Percentiles rank a stretch among this genome's conserved stretches.
phyloP scores from a whole-genome alignment of 2,797 vertebrate genomes.

The Microchirus variegatus region DNA sequence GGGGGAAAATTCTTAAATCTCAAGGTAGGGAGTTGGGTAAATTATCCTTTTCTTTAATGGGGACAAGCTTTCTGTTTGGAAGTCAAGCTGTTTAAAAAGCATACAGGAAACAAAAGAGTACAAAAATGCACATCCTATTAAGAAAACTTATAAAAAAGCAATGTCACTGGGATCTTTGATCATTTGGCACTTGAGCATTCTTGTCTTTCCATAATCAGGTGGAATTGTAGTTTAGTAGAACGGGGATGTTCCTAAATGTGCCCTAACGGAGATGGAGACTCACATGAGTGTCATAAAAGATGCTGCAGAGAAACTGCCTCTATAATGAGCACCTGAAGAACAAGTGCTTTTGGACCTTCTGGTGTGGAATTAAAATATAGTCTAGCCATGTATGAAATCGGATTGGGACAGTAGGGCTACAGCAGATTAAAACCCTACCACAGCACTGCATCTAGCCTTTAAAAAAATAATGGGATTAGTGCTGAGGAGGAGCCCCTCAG shows the following conservation, averaged over 20 bases:
- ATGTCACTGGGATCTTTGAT: slow-evolving; percentile 28
- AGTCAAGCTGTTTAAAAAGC: slow-evolving; percentile 37
- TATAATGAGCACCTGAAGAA: slow-evolving; percentile 70
- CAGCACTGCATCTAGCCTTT: slow-evolving; percentile 56
- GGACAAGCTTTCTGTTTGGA: slow-evolving; percentile 17
- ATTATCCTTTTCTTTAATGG: slow-evolving; percentile 25
- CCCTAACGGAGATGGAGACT: slow-evolving; percentile 60
- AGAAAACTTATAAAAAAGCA: slow-evolving; percentile 17
- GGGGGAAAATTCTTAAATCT: too few relatives aligned
- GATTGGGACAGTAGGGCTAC: slow-evolving; percentile 58
- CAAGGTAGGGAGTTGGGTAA: too few relatives aligned
- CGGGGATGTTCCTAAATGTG: slow-evolving; percentile 61
- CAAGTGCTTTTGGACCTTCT: slow-evolving; percentile 65
- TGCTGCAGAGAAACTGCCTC: slow-evolving; percentile 56
- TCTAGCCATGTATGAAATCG: slow-evolving; percentile 65
- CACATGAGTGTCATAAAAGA: slow-evolving; percentile 67
- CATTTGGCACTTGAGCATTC: slow-evolving; percentile 29
- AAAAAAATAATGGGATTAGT: slow-evolving; percentile 71
- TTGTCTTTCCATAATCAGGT: slow-evolving; percentile 40
- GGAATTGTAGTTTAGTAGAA: slow-evolving; percentile 48
- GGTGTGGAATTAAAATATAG: slow-evolving; percentile 71
- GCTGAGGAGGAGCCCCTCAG: slow-evolving; percentile 48
- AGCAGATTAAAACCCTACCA: slow-evolving; percentile 57
- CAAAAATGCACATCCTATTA: slow-evolving; percentile 41
- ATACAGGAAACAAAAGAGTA: not conserved